A percentile compares a stretch with the other conserved stretches of the same genome.
These are phyloP conservation scores for Xiphophorus maculatus DNA, from an alignment of 2,113 vertebrate genomes.

Conservation along the genomic window DNA sequence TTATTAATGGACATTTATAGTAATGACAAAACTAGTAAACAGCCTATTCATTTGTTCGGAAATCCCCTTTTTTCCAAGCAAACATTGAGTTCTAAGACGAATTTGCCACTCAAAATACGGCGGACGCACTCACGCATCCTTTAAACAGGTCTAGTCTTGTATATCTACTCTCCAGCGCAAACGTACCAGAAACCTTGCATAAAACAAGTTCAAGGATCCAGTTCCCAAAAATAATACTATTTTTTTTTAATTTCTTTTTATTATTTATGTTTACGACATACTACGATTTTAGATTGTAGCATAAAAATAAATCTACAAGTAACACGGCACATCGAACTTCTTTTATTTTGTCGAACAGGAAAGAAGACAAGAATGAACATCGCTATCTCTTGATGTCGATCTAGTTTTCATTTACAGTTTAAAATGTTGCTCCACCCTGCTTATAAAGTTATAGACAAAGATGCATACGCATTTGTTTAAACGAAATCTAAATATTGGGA, in stretches of 20 bases:
- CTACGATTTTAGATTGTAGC: too few species aligned
- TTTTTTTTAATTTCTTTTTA: not conserved
- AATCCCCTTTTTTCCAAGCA: too few species aligned
- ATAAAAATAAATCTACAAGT: not conserved
- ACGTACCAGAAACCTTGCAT: not conserved
- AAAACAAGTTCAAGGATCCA: constrained; percentile 19
- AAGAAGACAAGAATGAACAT: constrained; percentile 12
- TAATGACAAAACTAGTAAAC: too few species aligned
- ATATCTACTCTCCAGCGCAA: not conserved
- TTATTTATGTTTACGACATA: not conserved
- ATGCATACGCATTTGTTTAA: too few species aligned
- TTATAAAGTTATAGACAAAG: not conserved
- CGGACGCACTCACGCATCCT: not conserved
- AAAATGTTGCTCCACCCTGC: not conserved
- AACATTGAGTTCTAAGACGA: not conserved
- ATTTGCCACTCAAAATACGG: not conserved
- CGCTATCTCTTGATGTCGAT: not conserved
- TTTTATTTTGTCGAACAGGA: constrained; percentile 56
- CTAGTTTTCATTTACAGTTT: not conserved
- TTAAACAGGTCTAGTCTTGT: too few species aligned
- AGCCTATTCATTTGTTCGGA: too few species aligned
- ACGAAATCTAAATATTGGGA: not conserved
- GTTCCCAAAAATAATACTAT: constrained; percentile 17
- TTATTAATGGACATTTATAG: too few species aligned
- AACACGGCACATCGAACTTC: rapidly evolving